Percentiles rank a stretch among this genome's conserved stretches.
These are phyloP conservation scores for Ameiurus melas DNA, from an alignment of 2,113 vertebrate genomes.

Conservation along the genomic window DNA sequence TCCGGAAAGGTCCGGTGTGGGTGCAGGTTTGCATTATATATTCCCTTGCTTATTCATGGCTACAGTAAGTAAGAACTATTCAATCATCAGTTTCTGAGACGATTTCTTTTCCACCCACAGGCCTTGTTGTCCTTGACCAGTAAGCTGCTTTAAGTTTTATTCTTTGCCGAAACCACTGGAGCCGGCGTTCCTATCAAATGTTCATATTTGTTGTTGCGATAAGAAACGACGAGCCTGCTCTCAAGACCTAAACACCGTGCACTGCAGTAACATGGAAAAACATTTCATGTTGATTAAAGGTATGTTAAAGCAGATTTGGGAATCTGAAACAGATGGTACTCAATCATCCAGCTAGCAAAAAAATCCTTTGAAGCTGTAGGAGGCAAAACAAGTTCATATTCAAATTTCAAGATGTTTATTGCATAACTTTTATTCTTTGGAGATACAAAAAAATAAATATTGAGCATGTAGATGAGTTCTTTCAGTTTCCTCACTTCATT, in stretches of 20 bases:
- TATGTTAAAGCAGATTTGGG: neutral
- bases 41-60: too few species aligned
- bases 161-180: neutral
- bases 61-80: too few species aligned
- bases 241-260: neutral
- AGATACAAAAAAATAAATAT: neutral
- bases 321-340: neutral
- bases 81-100: too few species aligned
- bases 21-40: too few species aligned
- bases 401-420: slow-evolving; percentile 14
- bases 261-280: neutral
- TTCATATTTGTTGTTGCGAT: neutral
- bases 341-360: neutral
- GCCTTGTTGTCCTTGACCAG: neutral
- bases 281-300: too few species aligned
- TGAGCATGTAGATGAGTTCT: neutral
- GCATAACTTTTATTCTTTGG: neutral
- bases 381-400: slow-evolving; percentile 9
- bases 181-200: neutral
- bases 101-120: slow-evolving; percentile 28
- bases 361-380: neutral
- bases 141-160: neutral
- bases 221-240: neutral
- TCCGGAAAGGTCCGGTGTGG: too few species aligned
- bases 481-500: neutral